Evolutionary conservation across 2,888 invertebrate genomes (phyloP), one percentile per base, ranked within the genome.

Genomic region (Oligia strigilis): DNA sequence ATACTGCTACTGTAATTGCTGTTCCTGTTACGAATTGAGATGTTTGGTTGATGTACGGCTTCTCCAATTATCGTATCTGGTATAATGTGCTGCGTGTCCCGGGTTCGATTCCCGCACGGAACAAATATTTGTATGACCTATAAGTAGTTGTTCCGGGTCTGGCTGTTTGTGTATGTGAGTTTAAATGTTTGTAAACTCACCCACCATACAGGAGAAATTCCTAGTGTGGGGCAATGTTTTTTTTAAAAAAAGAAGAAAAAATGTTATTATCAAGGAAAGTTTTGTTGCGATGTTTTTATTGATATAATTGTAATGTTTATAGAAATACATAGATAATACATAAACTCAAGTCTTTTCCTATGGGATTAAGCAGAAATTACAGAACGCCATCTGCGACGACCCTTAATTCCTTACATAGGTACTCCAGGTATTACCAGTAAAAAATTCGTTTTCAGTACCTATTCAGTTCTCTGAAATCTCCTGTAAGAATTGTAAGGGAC

Each of bases 11-110:
- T 73, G 69, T 75, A 77, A 77, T 69, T 82, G 65, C n/a, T 70
- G 71, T 49, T 80, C 65, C 36, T 74, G 46, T 76, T 73, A 36
- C 43, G n/a, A 85, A 80, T 77, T 75, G 60, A 70, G 64, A 71
- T 66, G 80, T 77, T 85, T 70, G 19, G 23, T 52, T 43, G 40
- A 19, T 75, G 43, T 71, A 36, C 11, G 23, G 46, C 14, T 62
- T 29, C 36, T 19, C 43, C 46, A 73, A 82, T 73, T 78, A 78
- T 49, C n/a, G 49, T 62, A 29, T 49, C 23, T 4, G 5, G 0
- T 49, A 52, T 60, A n/a, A 75, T 29, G 29, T 29, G 29, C 29
- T 29, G 29, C 29, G 29, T 29, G 29, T 29, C 29, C 1, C 29
- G 29, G 29, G 29, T 29, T 29, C 29, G 29, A 29, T 29, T 29